Percentiles rank a stretch among this genome's conserved stretches.
Conservation (phyloP, 1,140 invertebrate species). For the Radopholus similis region DNA sequence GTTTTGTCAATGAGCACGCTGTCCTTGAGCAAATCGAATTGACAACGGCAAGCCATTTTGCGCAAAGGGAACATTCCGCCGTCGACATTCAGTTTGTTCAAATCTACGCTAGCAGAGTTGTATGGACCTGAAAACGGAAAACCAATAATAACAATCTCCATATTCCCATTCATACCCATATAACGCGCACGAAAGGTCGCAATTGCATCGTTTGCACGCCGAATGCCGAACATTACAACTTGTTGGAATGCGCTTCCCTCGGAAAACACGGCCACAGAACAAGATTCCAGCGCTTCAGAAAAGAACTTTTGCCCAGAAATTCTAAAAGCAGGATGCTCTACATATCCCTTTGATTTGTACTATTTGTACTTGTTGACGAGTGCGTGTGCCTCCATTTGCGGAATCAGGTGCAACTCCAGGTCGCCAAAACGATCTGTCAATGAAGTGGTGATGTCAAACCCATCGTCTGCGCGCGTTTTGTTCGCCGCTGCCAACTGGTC, state of each 20-base stretch:
- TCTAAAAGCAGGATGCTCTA: background rate
- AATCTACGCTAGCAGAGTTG: background rate
- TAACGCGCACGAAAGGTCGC: slow-evolving; percentile 13
- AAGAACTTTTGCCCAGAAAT: background rate
- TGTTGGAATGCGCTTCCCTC: slow-evolving; percentile 12
- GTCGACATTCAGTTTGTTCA: slow-evolving; percentile 4
- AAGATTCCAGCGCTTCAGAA: background rate
- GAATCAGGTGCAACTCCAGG: slow-evolving; percentile 13
- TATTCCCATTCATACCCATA: slow-evolving; percentile 16
- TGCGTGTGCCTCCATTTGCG: background rate
- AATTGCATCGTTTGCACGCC: background rate
- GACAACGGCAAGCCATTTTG: slow-evolving; percentile 20
- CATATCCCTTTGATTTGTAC: background rate
- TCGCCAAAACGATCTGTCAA: background rate
- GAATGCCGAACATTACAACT: slow-evolving; percentile 1
- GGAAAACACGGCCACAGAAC: background rate
- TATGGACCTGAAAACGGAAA: slow-evolving; percentile 10
- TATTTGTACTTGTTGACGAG: slow-evolving; percentile 8
- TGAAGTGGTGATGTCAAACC: slow-evolving; percentile 1
- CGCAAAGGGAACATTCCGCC: slow-evolving; percentile 5
- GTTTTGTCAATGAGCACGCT: background rate
- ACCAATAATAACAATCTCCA: slow-evolving; percentile 1
- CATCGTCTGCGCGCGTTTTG: background rate
- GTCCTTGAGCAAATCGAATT: slow-evolving; percentile 22
- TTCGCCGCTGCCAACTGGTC: slow-evolving; percentile 18